Base-by-base conservation (phyloP, 2,888 invertebrate genomes). In the Drosophila parthenogenetica region DNA sequence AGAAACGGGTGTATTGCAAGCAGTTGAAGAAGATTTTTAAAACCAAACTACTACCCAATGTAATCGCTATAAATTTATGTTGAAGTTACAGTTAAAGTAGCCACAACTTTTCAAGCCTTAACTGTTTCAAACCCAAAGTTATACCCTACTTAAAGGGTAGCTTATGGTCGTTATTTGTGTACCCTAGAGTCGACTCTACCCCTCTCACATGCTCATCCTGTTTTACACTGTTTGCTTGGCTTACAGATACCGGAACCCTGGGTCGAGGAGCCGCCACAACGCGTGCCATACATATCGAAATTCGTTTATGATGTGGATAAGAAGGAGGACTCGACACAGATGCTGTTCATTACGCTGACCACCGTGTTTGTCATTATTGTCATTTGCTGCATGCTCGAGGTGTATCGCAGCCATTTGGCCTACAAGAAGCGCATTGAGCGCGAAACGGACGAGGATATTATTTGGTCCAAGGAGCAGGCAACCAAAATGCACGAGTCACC, bases 191-290 rank as follows among this genome's bases (percentile, higher is more conserved):
- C 35, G 35, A 35, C 35, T 35, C 1, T 3, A 35, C 3, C 13
- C 13, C 13, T 3, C 13, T 13, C 13, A 35, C 8, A 4, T 13
- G 35, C 35, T 35, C 42, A 48, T 50, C 39, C 22, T 35, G 16
- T 43, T 51, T 51, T 53, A 45, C 22, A 45, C 32, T 49, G 3
- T 7, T 11, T 48, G 16, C 7, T 11, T 11, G 1, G 13, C 13
- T 10, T 11, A n/a, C 73, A 84, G 89, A 84, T 87, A 58, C 83
- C 83, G 0, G 83, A 84, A 51, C 83, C 83, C 0, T 97, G 97
- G 97, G 96, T 96, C 3, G 96, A 96, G 91, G 97, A 97, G 89
- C 96, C 97, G 2, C 97, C 97, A 0, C 95, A 95, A 39, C 93
- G 96, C 55, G 94, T 95, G 11, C 94, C 95, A 0, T 97, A 97